Evolutionary conservation across 2,113 vertebrate genomes (phyloP), one percentile per base, ranked within the genome.

Genomic region (Cephalopholis sonnerati): DNA sequence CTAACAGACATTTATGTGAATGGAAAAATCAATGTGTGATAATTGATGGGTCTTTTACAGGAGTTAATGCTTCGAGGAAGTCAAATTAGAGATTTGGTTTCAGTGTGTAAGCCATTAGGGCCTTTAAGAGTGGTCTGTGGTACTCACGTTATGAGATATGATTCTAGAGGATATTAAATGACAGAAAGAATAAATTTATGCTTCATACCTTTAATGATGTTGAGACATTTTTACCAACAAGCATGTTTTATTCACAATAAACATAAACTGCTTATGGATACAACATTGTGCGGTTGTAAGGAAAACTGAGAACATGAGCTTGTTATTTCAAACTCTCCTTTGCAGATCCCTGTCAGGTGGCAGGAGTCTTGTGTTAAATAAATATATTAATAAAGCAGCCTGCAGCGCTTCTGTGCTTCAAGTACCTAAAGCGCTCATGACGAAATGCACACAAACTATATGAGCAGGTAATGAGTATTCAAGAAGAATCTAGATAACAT

Each of bases 1-100:
- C 50, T 27, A 17, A 61, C 62, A 80, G 25, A 48, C 65, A 82
- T 89, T 84, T 73, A 46, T 82, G 81, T 61, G 77, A 73, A 87
- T 84, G 81, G 74, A 61, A 89, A 93, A 92, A 92, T 93, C 89
- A 75, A 86, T 95, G 85, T 84, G 83, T 75, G 82, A 90, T 93
- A 92, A 91, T 88, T 86, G 83, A 93, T 91, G 87, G 79, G 65
- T 84, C 84, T 86, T 89, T 83, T 87, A 65, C 83, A 77, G 76
- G 87, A 85, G 65, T 84, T 94, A 92, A 93, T 94, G 92, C 79
- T 90, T 92, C 64, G 27, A 90, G 92, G 89, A 87, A 91, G 83
- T 92, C 81, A 87, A 91, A 95, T 94, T 94, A 86, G 81, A 89
- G 85, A 91, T 96, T 89, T 83, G 77, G 85, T 96, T 94, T 91